Evolutionary conservation across 2,888 invertebrate genomes (phyloP), one percentile per base, ranked within the genome.

Genomic region (Leptopilina drosophilae): DNA sequence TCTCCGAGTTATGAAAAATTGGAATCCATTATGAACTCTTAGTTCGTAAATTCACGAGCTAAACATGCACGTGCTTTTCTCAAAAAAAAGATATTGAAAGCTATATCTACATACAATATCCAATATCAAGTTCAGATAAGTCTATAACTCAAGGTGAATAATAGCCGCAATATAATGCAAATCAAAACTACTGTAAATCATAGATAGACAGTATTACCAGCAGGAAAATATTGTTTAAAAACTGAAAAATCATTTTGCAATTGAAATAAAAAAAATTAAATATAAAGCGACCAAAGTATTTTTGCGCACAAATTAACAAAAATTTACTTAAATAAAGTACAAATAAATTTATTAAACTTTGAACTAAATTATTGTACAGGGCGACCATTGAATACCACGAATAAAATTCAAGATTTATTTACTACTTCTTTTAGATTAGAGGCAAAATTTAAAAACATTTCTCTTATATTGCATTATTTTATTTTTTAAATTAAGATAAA

Each of bases 21-120:
- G 12, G 49, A 49, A 20, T 15, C 49, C 49, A 69, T 69, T 69
- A 20, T 26, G 14, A 53, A 46, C 20, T 67, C 20, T 69, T 49
- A 49, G 49, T 26, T 49, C 33, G 26, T 5, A 33, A 33, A n/a
- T 73, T 73, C 26, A 33, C 53, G 56, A 26, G 8, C 53, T 26
- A 56, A n/a, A 14, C 73, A 73, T 73, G 73, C 73, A 73, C 73
- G 53, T 73, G 73, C 73, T 33, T 73, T 11, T 33, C n/a, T 73
- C 0, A 73, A 46, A 20, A n/a, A n/a, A 15, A 9, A 26, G 8
- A 8, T 67, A 49, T 67, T 26, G 15, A 53, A 26, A 33, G 33
- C 26, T 40, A 33, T 33, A 53, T 59, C 62, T 62, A 62, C 62
- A 62, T 20, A 20, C 62, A 62, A 49, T 49, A 49, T 9, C 49